phyloP scores from a whole-genome alignment of 2,113 vertebrate genomes.

The Ptilorrhoa leucosticta region DNA sequence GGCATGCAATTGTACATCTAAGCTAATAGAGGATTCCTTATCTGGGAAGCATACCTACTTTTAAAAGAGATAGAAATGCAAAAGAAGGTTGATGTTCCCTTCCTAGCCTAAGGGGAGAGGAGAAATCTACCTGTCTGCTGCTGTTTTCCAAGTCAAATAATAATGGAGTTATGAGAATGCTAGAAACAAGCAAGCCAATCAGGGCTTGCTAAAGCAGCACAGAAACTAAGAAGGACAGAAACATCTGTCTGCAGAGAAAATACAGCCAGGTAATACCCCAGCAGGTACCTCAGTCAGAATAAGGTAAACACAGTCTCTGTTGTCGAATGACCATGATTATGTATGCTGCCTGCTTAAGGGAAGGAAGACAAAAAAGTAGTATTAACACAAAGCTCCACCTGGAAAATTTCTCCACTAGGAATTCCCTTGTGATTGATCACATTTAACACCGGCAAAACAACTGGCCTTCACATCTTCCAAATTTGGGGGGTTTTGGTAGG shows the following conservation, averaged over 20 bases:
- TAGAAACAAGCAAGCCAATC: neutral
- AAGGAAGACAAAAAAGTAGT: neutral
- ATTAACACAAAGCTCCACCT: neutral
- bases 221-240: neutral
- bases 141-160: neutral
- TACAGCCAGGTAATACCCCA: rapidly evolving
- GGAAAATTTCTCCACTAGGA: neutral
- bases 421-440: neutral
- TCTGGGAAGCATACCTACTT: neutral
- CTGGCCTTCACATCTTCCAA: neutral
- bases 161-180: neutral
- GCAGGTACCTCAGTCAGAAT: neutral
- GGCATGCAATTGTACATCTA: rapidly evolving
- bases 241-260: neutral
- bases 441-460: neutral
- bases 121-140: neutral
- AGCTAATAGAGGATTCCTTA: neutral
- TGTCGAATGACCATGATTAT: neutral
- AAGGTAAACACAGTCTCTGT: neutral
- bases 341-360: neutral
- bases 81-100: neutral
- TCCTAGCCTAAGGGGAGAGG: neutral
- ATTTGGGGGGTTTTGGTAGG: neutral
- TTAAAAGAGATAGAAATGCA: neutral
- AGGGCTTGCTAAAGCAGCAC: neutral